Evolutionary conservation across 2,113 vertebrate species (phyloP).

Genomic region (Datnioides undecimradiatus): DNA sequence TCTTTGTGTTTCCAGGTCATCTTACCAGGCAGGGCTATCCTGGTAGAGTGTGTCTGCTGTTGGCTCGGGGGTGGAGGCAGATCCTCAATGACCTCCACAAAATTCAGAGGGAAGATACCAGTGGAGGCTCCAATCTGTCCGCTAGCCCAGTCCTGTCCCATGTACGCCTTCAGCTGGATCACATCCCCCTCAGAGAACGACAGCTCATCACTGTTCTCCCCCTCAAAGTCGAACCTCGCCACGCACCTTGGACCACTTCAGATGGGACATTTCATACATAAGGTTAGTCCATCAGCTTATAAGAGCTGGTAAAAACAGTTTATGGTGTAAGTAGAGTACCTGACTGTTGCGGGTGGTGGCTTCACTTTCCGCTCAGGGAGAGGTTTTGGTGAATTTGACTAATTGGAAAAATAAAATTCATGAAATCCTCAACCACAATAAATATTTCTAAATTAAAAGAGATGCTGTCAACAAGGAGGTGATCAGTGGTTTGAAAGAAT

Average conservation of each 20-base stretch:
- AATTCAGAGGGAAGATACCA: slow-evolving; percentile 94
- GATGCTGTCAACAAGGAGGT: neutral
- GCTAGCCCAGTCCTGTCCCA: slow-evolving; percentile 93
- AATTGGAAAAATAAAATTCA: neutral
- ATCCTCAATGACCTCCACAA: slow-evolving; percentile 92
- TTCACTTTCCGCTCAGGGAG: slow-evolving; percentile 76
- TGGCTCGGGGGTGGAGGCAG: slow-evolving; percentile 75
- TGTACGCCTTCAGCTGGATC: slow-evolving; percentile 89
- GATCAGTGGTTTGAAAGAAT: neutral
- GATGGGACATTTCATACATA: neutral
- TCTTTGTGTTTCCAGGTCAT: neutral
- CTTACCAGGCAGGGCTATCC: slow-evolving; percentile 75
- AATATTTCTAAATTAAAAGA: neutral
- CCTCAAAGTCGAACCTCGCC: slow-evolving; percentile 93
- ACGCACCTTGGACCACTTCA: slow-evolving; percentile 89
- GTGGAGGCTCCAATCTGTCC: slow-evolving; percentile 83
- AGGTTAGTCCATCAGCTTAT: neutral
- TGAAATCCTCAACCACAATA: neutral
- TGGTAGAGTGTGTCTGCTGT: slow-evolving; percentile 39
- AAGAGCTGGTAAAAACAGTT: neutral
- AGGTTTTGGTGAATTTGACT: slow-evolving; percentile 85
- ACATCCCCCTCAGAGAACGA: slow-evolving; percentile 93
- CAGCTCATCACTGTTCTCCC: slow-evolving; percentile 91
- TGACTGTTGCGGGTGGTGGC: slow-evolving; percentile 72
- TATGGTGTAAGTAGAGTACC: slow-evolving; percentile 69